These are phyloP conservation scores for Octopus bimaculoides DNA, from an alignment of 1,140 invertebrate genomes.

Conservation along the genomic window DNA sequence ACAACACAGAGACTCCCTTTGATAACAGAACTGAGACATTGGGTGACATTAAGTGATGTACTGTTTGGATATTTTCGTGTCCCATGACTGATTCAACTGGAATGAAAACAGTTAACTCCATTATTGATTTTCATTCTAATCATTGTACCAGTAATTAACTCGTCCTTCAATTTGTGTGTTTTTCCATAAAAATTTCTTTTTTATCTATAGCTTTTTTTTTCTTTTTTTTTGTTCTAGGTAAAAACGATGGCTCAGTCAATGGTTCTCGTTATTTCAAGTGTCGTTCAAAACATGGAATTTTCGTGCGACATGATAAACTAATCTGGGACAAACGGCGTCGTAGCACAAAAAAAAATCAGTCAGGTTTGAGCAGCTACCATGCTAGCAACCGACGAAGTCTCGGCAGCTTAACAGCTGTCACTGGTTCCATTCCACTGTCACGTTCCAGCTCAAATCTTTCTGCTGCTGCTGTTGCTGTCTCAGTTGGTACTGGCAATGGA, in stretches of 20 bases:
- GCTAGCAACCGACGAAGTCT: conserved; percentile 18
- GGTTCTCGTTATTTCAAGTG: conserved; percentile 87
- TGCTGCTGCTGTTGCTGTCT: conserved; percentile 7
- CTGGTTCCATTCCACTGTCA: background rate
- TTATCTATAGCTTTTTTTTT: background rate
- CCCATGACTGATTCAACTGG: too few species aligned
- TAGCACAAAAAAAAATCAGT: conserved; percentile 32
- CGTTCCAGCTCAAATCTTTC: conserved; percentile 9
- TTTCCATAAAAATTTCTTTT: too few species aligned
- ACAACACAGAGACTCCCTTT: too few species aligned
- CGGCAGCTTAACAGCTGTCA: background rate
- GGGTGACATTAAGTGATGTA: too few species aligned
- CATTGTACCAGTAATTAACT: too few species aligned
- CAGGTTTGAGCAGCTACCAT: conserved; percentile 16
- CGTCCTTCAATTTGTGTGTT: too few species aligned
- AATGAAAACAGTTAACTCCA: too few species aligned
- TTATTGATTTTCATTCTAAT: too few species aligned
- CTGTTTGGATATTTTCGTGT: too few species aligned
- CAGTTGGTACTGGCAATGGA: background rate
- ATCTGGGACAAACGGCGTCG: conserved; percentile 51
- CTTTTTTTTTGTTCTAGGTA: conserved; percentile 64
- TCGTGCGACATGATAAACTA: conserved; percentile 66
- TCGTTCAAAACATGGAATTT: conserved; percentile 84
- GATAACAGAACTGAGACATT: too few species aligned
- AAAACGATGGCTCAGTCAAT: conserved; percentile 91